These are phyloP conservation scores for Taenioides sp. DNA, from an alignment of 2,797 vertebrate genomes.

Conservation along the genomic window DNA sequence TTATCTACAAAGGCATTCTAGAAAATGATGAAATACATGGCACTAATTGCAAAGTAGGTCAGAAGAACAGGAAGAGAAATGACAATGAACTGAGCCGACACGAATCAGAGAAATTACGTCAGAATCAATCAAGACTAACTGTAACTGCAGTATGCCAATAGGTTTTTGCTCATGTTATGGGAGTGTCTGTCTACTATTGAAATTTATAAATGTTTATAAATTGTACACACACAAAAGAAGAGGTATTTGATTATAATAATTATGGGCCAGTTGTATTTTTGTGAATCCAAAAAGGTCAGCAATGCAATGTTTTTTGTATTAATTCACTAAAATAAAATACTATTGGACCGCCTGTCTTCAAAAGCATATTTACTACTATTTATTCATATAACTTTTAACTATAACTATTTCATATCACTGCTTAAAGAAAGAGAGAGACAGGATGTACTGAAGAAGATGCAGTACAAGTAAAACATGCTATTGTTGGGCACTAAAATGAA, in stretches of 20 bases:
- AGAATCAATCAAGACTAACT: constrained; percentile 1
- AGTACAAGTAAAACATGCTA: not conserved
- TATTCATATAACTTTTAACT: too few species aligned
- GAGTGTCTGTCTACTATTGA: constrained; percentile 13
- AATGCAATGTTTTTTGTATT: not conserved
- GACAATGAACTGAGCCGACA: constrained; percentile 9
- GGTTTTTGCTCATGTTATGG: not conserved
- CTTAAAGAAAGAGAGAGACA: not conserved
- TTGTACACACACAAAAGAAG: not conserved
- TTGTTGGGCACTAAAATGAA: not conserved
- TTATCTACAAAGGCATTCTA: not conserved
- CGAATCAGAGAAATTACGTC: constrained; percentile 25
- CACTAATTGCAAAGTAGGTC: constrained; percentile 13
- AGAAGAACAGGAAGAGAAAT: constrained; percentile 13
- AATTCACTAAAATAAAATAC: not conserved
- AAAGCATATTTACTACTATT: not conserved
- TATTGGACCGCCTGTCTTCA: not conserved
- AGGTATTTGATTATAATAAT: too few species aligned
- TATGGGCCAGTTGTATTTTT: not conserved
- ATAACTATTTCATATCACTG: constrained; percentile 3
- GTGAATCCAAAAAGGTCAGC: not conserved
- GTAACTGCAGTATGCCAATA: not conserved
- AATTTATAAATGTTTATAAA: not conserved
- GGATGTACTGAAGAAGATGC: not conserved
- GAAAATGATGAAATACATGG: constrained; percentile 6